phyloP scores from a whole-genome alignment of 2,797 vertebrate genomes.

The Enteromius trimaculatus region DNA sequence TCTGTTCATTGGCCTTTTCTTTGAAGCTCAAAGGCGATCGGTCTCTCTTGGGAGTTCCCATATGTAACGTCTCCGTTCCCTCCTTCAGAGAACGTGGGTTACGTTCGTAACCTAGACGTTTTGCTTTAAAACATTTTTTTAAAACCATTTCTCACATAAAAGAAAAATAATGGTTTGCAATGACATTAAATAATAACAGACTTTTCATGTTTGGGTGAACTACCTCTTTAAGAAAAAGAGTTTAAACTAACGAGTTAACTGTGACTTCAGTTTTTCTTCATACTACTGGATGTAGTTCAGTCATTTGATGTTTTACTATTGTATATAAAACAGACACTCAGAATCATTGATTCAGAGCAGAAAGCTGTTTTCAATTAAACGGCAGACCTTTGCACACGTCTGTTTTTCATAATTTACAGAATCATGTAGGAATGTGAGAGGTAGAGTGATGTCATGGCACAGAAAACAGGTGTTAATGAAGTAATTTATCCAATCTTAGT shows the following conservation, averaged over 20 bases:
- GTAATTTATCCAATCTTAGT: neutral
- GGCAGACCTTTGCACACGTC: neutral
- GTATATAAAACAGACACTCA: neutral
- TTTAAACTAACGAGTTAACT: neutral
- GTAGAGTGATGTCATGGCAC: conserved; percentile 14
- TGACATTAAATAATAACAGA: neutral
- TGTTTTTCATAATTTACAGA: conserved; percentile 32
- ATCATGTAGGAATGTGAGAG: conserved; percentile 8
- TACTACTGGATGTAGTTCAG: conserved; percentile 16
- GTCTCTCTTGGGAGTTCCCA: too few species aligned
- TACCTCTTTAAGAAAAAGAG: neutral
- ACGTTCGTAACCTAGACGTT: too few species aligned
- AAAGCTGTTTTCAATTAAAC: conserved; percentile 6
- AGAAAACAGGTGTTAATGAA: conserved; percentile 30
- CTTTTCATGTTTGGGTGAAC: neutral
- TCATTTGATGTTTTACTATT: neutral
- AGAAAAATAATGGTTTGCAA: too few species aligned
- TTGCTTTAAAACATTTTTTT: too few species aligned
- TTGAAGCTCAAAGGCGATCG: too few species aligned
- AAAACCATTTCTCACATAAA: neutral
- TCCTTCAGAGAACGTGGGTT: too few species aligned
- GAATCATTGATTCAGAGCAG: neutral
- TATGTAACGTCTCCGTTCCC: too few species aligned
- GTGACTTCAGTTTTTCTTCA: neutral
- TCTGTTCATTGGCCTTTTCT: too few species aligned